Base-by-base conservation (phyloP, 37 sponge, comb jelly and placozoan species). In the Beroe forskalii region DNA sequence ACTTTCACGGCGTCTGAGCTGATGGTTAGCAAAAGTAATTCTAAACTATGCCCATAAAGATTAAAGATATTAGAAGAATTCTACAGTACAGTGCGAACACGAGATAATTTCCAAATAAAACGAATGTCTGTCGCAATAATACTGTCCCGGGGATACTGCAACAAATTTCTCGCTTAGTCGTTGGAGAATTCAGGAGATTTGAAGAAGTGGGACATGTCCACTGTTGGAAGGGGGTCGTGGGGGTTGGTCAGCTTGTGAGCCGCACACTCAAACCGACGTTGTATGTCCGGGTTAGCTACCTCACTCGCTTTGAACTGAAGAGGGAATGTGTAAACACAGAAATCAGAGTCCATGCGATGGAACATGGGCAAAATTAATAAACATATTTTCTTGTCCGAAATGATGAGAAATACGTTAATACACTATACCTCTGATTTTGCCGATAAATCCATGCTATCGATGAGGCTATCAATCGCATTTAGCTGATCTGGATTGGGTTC, bases 291-390 rank as follows among this genome's bases (percentile, higher is more conserved):
- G 19, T 69, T 35, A 2, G 33, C 38, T 36, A 69, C 32, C 17
- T 69, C 72, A 36, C 72, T 69, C 33, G 72, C 38, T 17, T 69
- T 69, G 72, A 69, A 69, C 35, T 69, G 55, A n/a, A n/a, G n/a
- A n/a, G n/a, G n/a, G n/a, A n/a, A n/a, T n/a, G n/a, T n/a, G n/a
- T n/a, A n/a, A n/a, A n/a, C n/a, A n/a, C n/a, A n/a, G n/a, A n/a
- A n/a, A n/a, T n/a, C n/a, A n/a, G n/a, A n/a, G n/a, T n/a, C n/a
- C n/a, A n/a, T n/a, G n/a, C n/a, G n/a, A n/a, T n/a, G n/a, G n/a
- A n/a, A n/a, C n/a, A n/a, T n/a, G n/a, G n/a, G n/a, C n/a, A n/a
- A n/a, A n/a, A n/a, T n/a, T n/a, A n/a, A n/a, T n/a, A n/a, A n/a
- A n/a, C n/a, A n/a, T n/a, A n/a, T n/a, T n/a, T n/a, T n/a, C n/a